Base-by-base conservation (phyloP, 2,113 vertebrate species). In the Pipa parva region DNA sequence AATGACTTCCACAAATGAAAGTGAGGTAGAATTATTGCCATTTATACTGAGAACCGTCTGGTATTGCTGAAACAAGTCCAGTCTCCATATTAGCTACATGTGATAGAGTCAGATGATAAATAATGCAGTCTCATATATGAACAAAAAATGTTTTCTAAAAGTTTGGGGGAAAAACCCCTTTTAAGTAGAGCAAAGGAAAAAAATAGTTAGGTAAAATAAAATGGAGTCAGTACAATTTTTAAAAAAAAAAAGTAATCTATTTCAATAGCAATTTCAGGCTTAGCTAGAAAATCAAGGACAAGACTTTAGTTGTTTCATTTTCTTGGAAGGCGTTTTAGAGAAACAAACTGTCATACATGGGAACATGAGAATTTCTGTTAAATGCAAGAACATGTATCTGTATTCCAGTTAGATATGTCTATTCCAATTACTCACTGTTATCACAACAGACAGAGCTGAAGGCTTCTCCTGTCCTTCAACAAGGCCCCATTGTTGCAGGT, bases 371-470 rank as follows among this genome's bases (percentile, higher is more conserved):
- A 29, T 45, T 52, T 60, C 31, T 33, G 17, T 9, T 20, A 17
- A 24, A 49, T 22, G 31, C 20, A 65, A 31, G 18, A n/a, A 65
- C 58, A 67, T 67, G 64, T 67, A 51, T 39, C 65, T n/a, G 33
- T 29, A 28, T 59, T 37, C 52, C 65, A 60, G 52, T 69, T 39
- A 52, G 46, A 51, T 51, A 42, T 42, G 65, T 69, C 65, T 69
- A 51, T 52, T 69, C 46, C 57, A 60, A 69, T 69, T 69, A 69
- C 17, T 20, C 45, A 20, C 37, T 60, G 51, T 60, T 49, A 29
- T 21, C 29, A 7, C 15, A 48, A 50, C 65, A 50, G 33, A 22
- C 65, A 52, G 65, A 24, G 29, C 46, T 59, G 57, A 51, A 54
- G 57, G 49, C 45, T 29, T 51, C n/a, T 60, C 46, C 65, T 6